phyloP scores from a whole-genome alignment of 2,797 vertebrate genomes.

The Microctenopoma lineatum region DNA sequence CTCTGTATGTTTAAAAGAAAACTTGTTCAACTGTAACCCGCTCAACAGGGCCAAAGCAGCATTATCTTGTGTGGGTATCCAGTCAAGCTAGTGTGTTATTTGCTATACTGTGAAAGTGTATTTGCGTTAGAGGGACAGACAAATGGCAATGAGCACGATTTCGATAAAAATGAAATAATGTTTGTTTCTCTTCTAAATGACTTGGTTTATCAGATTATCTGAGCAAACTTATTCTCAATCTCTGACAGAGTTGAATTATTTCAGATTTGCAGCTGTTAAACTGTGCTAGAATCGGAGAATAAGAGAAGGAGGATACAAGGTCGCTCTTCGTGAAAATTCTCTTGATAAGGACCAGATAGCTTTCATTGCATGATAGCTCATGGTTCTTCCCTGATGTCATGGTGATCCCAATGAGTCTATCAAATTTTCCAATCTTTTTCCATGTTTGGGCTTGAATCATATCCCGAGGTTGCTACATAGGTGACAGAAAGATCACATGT shows the following conservation, averaged over 20 bases:
- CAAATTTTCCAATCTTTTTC: constrained; percentile 12
- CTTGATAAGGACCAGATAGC: constrained; percentile 18
- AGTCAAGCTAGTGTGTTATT: neutral
- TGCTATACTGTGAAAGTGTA: neutral
- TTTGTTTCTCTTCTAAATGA: too few relatives aligned
- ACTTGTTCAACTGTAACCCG: neutral
- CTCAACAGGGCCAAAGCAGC: neutral
- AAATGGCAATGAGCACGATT: too few relatives aligned
- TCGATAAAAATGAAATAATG: too few relatives aligned
- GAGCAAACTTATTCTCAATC: neutral
- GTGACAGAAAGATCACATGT: neutral
- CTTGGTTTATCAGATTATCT: too few relatives aligned
- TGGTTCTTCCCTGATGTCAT: constrained; percentile 14
- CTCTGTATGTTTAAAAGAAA: too few relatives aligned
- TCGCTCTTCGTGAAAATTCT: neutral
- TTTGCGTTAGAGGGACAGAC: too few relatives aligned
- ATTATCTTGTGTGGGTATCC: neutral
- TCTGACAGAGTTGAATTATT: constrained; percentile 11
- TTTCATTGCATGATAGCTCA: neutral
- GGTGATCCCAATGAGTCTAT: neutral
- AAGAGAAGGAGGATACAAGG: neutral
- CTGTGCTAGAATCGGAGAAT: neutral
- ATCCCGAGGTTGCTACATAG: neutral
- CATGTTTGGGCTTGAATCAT: neutral
- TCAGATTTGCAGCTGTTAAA: neutral